Evolutionary conservation across 1,140 invertebrate genomes (phyloP).

Genomic region (Atta cephalotes): DNA sequence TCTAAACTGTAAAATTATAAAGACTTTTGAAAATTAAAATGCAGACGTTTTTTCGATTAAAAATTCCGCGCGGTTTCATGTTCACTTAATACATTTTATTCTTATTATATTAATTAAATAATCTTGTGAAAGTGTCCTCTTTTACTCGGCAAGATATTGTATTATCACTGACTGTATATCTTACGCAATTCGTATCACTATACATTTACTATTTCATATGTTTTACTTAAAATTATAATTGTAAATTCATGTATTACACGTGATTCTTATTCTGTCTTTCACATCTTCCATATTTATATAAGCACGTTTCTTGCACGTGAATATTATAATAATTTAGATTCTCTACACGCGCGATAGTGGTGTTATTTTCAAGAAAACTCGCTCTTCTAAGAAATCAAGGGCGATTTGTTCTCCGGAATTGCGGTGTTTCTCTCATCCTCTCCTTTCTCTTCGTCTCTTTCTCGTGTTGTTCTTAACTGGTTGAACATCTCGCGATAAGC

Average conservation of each 20-base stretch:
- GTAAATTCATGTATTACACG: background rate
- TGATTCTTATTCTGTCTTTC: background rate
- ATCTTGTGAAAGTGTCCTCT: background rate
- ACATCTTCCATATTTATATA: background rate
- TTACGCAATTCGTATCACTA: background rate
- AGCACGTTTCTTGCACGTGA: background rate
- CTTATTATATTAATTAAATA: slow-evolving; percentile 26
- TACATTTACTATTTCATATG: background rate
- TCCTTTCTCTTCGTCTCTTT: background rate
- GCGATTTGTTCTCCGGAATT: slow-evolving; percentile 33
- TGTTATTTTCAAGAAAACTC: slow-evolving; percentile 37
- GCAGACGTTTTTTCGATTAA: slow-evolving; percentile 9
- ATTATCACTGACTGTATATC: background rate
- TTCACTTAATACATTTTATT: background rate
- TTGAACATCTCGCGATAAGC: slow-evolving; percentile 11
- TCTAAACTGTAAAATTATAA: slow-evolving; percentile 27
- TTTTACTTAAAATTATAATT: background rate
- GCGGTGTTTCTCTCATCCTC: background rate
- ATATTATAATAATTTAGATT: background rate
- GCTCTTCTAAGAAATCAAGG: slow-evolving; percentile 32
- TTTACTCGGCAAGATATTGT: background rate
- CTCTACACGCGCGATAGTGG: slow-evolving; percentile 21
- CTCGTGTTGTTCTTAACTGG: background rate
- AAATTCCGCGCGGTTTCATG: background rate
- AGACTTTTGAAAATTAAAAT: background rate